A percentile compares a stretch with the other conserved stretches of the same genome.
phyloP scores from a whole-genome alignment of 2,888 invertebrate genomes.

The Callyntrura guangdongensis region DNA sequence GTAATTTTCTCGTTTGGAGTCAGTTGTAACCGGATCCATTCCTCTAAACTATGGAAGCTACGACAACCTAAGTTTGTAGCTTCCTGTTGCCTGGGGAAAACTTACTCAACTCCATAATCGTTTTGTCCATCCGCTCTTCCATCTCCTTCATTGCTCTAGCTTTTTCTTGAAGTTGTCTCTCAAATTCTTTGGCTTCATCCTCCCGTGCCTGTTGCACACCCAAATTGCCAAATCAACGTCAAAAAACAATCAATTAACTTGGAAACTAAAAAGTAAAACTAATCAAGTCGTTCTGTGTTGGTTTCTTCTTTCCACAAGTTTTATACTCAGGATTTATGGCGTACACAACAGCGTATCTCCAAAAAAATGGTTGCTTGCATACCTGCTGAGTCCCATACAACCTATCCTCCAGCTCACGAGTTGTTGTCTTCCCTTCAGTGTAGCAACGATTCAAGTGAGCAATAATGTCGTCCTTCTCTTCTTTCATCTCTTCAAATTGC shows the following conservation, averaged over 20 bases:
- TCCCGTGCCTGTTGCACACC: conserved; percentile 77
- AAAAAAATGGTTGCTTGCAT: not conserved
- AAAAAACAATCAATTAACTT: not conserved
- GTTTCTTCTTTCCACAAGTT: no score
- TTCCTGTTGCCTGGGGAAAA: not conserved
- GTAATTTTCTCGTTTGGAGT: not conserved
- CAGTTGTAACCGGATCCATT: not conserved
- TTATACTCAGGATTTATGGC: no score
- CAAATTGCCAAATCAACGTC: not conserved
- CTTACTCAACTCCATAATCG: conserved; percentile 82
- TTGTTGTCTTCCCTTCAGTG: conserved; percentile 81
- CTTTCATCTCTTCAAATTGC: conserved; percentile 81
- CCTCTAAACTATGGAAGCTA: not conserved
- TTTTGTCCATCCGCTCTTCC: conserved; percentile 82
- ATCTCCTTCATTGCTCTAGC: conserved; percentile 81
- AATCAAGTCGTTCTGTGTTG: no score
- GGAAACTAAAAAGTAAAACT: no score
- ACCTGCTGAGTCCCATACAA: conserved; percentile 84
- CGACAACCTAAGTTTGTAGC: no score
- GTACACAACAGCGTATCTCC: conserved; percentile 1
- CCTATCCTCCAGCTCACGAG: conserved; percentile 84
- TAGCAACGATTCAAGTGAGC: conserved; percentile 80
- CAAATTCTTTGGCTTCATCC: conserved; percentile 82
- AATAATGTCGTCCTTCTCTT: conserved; percentile 84
- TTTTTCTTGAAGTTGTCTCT: conserved; percentile 74